Evolutionary conservation across 2,888 invertebrate genomes (phyloP), one percentile per base, ranked within the genome.

Genomic region (Myopa testacea): DNA sequence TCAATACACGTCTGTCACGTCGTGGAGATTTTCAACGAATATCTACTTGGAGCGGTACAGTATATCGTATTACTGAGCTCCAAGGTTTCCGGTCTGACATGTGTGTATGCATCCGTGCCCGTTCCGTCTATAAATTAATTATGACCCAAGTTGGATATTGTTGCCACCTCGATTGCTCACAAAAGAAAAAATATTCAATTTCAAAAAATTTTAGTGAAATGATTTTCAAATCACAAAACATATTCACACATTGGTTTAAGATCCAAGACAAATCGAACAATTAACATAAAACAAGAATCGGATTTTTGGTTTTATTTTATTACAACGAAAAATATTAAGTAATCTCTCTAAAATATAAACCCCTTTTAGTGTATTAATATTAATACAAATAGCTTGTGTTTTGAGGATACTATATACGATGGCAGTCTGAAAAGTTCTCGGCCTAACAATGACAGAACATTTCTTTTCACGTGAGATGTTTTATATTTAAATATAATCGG

Each of bases 11-110:
- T 68, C 75, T 45, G 69, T 38, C 75, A 69, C 60, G 69, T 34
- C 55, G 40, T 60, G 69, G 45, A 16, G 68, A 45, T 58, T 75
- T 69, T 58, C 68, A 60, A 75, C 75, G 60, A 75, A 75, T 75
- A 69, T 40, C 75, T 40, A 67, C 63, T 62, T 16, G 4, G 38
- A 65, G 65, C 7, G 16, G n/a, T 26, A 38, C 37, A 65, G 55
- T n/a, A 37, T 26, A 26, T 26, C 26, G 26, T n/a, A 52, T 65
- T 65, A 8, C n/a, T 26, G 55, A 26, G n/a, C 70, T 55, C 55
- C 70, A 70, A 70, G 70, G 34, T 38, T 65, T 37, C 55, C 70
- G 55, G 52, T 70, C 70, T 52, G 70, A 26, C 37, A 26, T 60
- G 12, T 62, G 62, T 73, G n/a, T 45, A 40, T 45, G 73, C 19